phyloP scores from a whole-genome alignment of 35 echinoderm and acorn worm genomes.

The Lytechinus pictus region DNA sequence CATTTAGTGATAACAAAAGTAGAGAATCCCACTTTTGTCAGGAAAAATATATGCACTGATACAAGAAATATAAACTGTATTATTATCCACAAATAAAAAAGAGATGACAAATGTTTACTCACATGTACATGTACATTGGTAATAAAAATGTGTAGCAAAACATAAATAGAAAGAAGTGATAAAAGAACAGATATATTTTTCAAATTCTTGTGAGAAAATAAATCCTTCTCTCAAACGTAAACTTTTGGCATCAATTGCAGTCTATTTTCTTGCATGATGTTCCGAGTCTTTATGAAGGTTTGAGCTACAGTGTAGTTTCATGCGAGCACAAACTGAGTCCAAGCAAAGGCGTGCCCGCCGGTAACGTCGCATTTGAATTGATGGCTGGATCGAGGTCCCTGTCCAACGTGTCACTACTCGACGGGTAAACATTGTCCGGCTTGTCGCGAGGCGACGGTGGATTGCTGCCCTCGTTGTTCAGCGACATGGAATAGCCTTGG shows the following conservation, averaged over 20 bases:
- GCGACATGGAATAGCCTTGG: not conserved
- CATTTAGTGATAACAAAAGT: not conserved
- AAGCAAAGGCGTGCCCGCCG: conserved; percentile 53
- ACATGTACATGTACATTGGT: not conserved
- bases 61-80: not conserved
- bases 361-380: conserved; percentile 53
- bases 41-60: conserved; percentile 15
- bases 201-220: not conserved
- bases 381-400: not conserved
- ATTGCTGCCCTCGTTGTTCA: not conserved
- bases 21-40: not conserved
- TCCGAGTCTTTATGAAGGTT: not conserved
- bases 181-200: not conserved
- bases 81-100: not conserved
- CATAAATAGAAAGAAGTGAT: not conserved
- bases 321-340: conserved; percentile 50
- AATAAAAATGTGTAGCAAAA: conserved; percentile 6
- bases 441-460: not conserved
- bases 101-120: not conserved
- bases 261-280: not conserved
- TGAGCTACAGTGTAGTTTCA: conserved; percentile 59
- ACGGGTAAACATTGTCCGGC: not conserved
- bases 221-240: not conserved
- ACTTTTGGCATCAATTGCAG: not conserved
- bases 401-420: not conserved